Base-by-base conservation (phyloP, 2,888 invertebrate species). In the Oligia fasciuncula region DNA sequence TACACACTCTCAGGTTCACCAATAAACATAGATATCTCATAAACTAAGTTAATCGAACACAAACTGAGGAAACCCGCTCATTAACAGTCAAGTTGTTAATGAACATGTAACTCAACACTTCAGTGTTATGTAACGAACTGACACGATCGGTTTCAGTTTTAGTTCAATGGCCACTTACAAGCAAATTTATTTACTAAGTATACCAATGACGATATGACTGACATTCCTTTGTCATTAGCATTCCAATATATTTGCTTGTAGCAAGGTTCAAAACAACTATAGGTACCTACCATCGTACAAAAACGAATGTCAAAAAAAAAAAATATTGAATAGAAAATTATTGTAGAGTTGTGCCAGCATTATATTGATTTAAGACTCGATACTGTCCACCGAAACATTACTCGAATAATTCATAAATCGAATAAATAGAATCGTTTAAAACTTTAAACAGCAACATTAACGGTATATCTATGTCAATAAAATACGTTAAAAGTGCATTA, bases 401-500 rank as follows among this genome's bases (percentile, higher is more conserved):
- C 29, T 83, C 60, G 74, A 84, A 84, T 75, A 76, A 86, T 76
- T 84, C 70, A 86, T 76, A 72, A 72, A 77, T 84, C 74, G 76
- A 72, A 73, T 84, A 76, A 76, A 72, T 8, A 62, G 80, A 86
- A 87, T 70, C 75, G 74, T 67, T 79, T 80, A 75, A 85, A 87
- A 69, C 69, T 87, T 69, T 69, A 74, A 73, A 85, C 77, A 77
- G 74, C n/a, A 67, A 76, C 76, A 87, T 85, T 85, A 87, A 85
- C 49, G 35, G 62, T 85, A 67, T 77, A 77, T 78, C 76, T 82
- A 80, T 67, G 73, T 79, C 85, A 76, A 85, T 81, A 81, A 87
- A 81, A 79, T 79, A 84, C 84, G 78, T 81, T 84, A 80, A 86
- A 79, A 88, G 63, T 88, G 80, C 83, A 82, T 86, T 84, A 87